Percentiles rank a stretch among this genome's conserved stretches.
These are phyloP conservation scores for Venusia cambrica DNA, from an alignment of 2,888 invertebrate genomes.

Conservation along the genomic window DNA sequence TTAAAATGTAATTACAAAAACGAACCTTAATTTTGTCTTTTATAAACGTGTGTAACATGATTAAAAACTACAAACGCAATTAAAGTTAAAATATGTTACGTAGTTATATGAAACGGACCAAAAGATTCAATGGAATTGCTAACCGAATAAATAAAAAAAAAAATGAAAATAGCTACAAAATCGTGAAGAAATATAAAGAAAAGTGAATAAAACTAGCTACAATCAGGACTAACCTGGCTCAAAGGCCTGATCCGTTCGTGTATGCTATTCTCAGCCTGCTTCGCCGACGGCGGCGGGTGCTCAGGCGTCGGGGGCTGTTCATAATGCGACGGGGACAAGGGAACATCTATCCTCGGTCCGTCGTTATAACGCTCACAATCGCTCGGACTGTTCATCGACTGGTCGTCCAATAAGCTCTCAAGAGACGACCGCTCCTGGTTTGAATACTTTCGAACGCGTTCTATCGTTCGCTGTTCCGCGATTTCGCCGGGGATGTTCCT, in stretches of 20 bases:
- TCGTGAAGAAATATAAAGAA: constrained; percentile 12
- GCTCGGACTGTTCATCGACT: constrained; percentile 75
- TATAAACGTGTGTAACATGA: too few species aligned
- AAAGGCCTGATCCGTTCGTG: constrained; percentile 93
- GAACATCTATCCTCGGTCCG: constrained; percentile 75
- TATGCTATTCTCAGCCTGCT: constrained; percentile 93
- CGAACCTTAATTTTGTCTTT: too few species aligned
- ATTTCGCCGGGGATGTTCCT: constrained; percentile 81
- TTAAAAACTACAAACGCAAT: too few species aligned
- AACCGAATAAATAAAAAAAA: constrained; percentile 1
- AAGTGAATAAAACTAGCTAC: constrained; percentile 26
- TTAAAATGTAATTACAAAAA: too few species aligned
- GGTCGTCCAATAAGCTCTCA: constrained; percentile 82
- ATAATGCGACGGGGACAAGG: constrained; percentile 94
- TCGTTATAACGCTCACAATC: constrained; percentile 70
- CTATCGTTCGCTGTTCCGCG: constrained; percentile 76
- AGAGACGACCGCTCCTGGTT: constrained; percentile 79
- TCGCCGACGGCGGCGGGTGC: constrained; percentile 95
- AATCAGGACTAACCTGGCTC: constrained; percentile 89
- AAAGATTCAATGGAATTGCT: too few species aligned
- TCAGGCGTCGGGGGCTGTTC: constrained; percentile 96
- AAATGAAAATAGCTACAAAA: constrained; percentile 3
- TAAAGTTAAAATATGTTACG: too few species aligned
- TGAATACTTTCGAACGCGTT: constrained; percentile 68
- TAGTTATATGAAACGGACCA: too few species aligned